Conservation (phyloP, 2,797 vertebrate species). For the Rhinatrema bivittatum region DNA sequence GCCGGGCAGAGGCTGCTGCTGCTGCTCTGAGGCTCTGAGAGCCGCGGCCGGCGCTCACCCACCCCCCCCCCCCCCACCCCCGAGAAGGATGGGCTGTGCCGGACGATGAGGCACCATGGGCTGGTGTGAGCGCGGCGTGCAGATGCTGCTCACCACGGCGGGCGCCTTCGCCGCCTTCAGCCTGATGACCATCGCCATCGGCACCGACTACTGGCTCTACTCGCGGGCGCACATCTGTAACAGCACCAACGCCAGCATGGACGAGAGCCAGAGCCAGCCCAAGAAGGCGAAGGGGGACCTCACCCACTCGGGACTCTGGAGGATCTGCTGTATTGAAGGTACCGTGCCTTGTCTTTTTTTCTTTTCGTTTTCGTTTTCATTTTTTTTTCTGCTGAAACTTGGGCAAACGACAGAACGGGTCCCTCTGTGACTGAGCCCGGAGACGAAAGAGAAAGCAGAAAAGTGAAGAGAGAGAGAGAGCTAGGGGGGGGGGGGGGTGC, state of each 20-base stretch:
- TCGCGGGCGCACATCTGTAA: slow-evolving; percentile 89
- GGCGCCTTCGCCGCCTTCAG: slow-evolving; percentile 89
- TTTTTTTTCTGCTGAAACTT: too few relatives aligned
- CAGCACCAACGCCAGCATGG: slow-evolving; percentile 74
- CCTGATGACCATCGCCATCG: slow-evolving; percentile 93
- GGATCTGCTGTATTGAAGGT: slow-evolving; percentile 93
- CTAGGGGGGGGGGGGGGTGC: too few relatives aligned
- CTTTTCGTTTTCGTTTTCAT: too few relatives aligned
- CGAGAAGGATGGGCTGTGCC: slow-evolving; percentile 40
- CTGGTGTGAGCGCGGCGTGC: slow-evolving; percentile 86
- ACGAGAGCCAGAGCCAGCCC: slow-evolving; percentile 65
- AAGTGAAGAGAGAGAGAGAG: slow-evolving; percentile 21
- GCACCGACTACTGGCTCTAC: slow-evolving; percentile 95
- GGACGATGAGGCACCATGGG: slow-evolving; percentile 85
- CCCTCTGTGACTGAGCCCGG: too few relatives aligned
- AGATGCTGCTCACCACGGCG: slow-evolving; percentile 79
- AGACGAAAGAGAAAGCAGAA: slow-evolving; percentile 6
- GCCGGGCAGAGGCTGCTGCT: background rate
- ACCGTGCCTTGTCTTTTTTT: too few relatives aligned
- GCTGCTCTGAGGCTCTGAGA: background rate
- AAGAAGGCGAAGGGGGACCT: slow-evolving; percentile 73
- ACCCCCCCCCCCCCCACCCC: slow-evolving; percentile 32
- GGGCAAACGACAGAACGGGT: too few relatives aligned
- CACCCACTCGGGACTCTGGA: slow-evolving; percentile 90
- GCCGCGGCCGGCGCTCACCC: too few relatives aligned